These are phyloP conservation scores for Brachionichthys hirsutus DNA, from an alignment of 2,113 vertebrate species.

Conservation along the genomic window DNA sequence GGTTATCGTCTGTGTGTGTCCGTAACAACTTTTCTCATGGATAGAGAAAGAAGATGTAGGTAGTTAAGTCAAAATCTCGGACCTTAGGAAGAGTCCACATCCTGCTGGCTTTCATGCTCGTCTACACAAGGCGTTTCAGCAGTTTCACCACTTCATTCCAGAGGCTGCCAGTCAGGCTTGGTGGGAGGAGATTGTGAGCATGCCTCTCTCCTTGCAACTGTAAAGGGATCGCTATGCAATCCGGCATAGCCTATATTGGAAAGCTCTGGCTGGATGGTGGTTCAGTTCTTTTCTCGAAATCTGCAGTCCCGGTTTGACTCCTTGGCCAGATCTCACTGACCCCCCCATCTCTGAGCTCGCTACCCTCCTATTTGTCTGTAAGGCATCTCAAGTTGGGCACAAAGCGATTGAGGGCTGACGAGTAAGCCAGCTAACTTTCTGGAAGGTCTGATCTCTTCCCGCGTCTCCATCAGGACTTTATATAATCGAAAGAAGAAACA, in stretches of 20 bases:
- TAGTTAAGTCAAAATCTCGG: constrained; percentile 54
- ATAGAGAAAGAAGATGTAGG: constrained; percentile 45
- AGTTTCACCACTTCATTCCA: constrained; percentile 29
- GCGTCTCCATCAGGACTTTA: constrained; percentile 30
- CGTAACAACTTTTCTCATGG: constrained; percentile 36
- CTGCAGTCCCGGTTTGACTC: constrained; percentile 32
- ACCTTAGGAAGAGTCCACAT: constrained; percentile 43
- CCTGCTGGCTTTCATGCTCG: constrained; percentile 32
- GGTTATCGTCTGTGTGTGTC: constrained; percentile 42
- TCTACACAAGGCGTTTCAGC: constrained; percentile 45
- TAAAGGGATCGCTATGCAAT: constrained; percentile 19
- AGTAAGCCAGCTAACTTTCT: constrained; percentile 31
- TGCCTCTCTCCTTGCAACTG: constrained; percentile 18
- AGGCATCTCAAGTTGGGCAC: constrained; percentile 70
- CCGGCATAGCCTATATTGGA: constrained; percentile 25
- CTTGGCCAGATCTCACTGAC: constrained; percentile 29
- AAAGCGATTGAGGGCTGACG: constrained; percentile 42
- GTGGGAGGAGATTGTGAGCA: constrained; percentile 43
- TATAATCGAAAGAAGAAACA: constrained; percentile 31
- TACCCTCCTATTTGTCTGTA: constrained; percentile 59
- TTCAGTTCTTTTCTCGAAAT: constrained; percentile 30
- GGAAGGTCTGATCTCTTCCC: constrained; percentile 31
- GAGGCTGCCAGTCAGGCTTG: constrained; percentile 31
- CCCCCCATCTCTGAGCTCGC: constrained; percentile 16
- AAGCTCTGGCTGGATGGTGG: constrained; percentile 29